These are phyloP conservation scores for Tokudaia tokunoshimensis DNA, from an alignment of 2,797 vertebrate genomes.

Conservation along the genomic window DNA sequence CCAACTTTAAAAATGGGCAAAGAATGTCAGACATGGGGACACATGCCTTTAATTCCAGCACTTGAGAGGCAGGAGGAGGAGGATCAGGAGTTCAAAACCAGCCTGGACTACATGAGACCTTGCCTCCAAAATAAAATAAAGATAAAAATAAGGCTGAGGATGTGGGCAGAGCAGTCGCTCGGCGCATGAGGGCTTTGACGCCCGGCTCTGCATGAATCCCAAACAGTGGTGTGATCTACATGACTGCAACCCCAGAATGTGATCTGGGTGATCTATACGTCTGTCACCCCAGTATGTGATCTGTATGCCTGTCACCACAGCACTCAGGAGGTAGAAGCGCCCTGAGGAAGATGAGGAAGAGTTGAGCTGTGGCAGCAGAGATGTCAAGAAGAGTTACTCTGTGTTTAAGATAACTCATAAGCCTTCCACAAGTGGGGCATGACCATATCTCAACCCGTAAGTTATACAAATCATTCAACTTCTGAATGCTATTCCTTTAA, in stretches of 20 bases:
- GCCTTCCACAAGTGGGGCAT: slow-evolving; percentile 21
- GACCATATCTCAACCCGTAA: neutral
- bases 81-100: neutral
- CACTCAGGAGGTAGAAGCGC: neutral
- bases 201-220: neutral
- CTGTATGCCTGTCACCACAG: neutral
- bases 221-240: neutral
- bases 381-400: slow-evolving; percentile 45
- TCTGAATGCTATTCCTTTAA: slow-evolving; percentile 44
- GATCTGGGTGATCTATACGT: neutral
- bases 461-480: slow-evolving; percentile 16
- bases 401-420: slow-evolving; percentile 28
- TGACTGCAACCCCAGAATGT: neutral
- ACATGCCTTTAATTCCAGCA: neutral
- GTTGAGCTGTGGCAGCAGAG: neutral
- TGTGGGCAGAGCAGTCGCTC: neutral
- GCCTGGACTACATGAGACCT: neutral
- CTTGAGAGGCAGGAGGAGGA: neutral
- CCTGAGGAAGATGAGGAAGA: neutral
- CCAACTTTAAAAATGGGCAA: neutral
- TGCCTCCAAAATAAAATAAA: neutral
- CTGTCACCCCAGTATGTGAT: neutral
- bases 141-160: neutral
- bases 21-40: neutral
- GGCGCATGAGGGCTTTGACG: neutral